phyloP scores from a whole-genome alignment of 2,888 invertebrate genomes.

The Rhogogaster chlorosoma region DNA sequence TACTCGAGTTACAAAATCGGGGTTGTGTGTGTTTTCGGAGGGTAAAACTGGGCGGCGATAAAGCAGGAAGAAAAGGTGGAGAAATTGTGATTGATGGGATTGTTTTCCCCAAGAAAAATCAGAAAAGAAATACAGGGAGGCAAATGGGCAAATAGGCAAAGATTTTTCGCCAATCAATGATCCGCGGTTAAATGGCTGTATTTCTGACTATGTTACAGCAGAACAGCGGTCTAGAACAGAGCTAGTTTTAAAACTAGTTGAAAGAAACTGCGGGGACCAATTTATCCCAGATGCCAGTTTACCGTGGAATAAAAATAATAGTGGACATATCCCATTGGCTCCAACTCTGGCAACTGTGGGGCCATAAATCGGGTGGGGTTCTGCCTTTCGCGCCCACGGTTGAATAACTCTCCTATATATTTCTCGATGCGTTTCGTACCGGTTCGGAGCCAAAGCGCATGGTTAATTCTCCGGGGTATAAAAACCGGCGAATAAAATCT shows the following conservation, averaged over 20 bases:
- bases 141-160: neutral
- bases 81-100: neutral
- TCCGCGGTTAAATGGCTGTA: neutral
- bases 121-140: neutral
- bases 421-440: constrained; percentile 34
- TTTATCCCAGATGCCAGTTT: constrained; percentile 19
- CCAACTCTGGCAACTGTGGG: constrained; percentile 18
- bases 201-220: neutral
- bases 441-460: neutral
- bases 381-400: constrained; percentile 35
- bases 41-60: neutral
- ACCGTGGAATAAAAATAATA: constrained; percentile 39
- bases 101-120: neutral
- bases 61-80: neutral
- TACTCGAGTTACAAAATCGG: constrained; percentile 20
- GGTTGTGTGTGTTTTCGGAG: neutral
- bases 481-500: neutral
- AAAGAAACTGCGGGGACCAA: constrained; percentile 3
- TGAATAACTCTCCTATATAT: neutral
- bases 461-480: neutral
- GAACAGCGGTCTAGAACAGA: neutral
- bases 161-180: neutral
- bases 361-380: constrained; percentile 33
- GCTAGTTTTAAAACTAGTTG: neutral
- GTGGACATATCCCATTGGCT: constrained; percentile 23